Base-by-base conservation (phyloP, 2,113 vertebrate species). In the Antennarius striatus region DNA sequence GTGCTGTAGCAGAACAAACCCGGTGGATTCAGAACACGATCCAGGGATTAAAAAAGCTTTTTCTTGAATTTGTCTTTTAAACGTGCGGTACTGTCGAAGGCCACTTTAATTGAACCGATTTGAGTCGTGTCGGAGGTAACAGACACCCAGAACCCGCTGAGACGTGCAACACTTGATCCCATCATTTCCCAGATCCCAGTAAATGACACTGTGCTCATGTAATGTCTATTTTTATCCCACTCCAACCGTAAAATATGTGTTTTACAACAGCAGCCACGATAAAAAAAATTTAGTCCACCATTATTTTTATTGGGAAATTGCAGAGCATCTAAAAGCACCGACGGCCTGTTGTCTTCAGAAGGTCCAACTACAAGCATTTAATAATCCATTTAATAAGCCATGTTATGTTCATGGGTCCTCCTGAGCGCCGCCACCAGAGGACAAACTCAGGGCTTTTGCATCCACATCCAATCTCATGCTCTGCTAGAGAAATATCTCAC, bases 391-490 rank as follows among this genome's bases (percentile, higher is more conserved):
- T 57, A 50, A 52, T 57, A 40, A 66, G 56, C 36, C 42, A 51
- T 42, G 57, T 59, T 50, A 45, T 63, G 54, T 63, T 57, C 22
- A n/a, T 59, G 16, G 63, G 50, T 52, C 40, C 11, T 50, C 53
- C 75, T 17, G 59, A 76, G 68, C 17, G 36, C 67, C 42, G 71
- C 68, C 73, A 79, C 69, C 71, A 66, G 62, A 70, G 67, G 81
- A 79, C 73, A 65, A 75, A 64, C 65, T 54, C 3, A 3, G 63
- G 59, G 59, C 89, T 88, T 86, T 77, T 62, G 71, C 69, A 83
- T 90, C 75, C 22, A 69, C 89, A 85, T 90, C 88, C 85, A 89
- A 89, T 91, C 83, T 89, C 75, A 69, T 64, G 79, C 84, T 90
- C 80, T 68, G 79, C 73, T 82, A 76, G 76, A 77, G 67, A 88